Percentiles rank a stretch among this genome's conserved stretches.
These are phyloP conservation scores for Noctua pronuba DNA, from an alignment of 2,888 invertebrate genomes.

Conservation along the genomic window DNA sequence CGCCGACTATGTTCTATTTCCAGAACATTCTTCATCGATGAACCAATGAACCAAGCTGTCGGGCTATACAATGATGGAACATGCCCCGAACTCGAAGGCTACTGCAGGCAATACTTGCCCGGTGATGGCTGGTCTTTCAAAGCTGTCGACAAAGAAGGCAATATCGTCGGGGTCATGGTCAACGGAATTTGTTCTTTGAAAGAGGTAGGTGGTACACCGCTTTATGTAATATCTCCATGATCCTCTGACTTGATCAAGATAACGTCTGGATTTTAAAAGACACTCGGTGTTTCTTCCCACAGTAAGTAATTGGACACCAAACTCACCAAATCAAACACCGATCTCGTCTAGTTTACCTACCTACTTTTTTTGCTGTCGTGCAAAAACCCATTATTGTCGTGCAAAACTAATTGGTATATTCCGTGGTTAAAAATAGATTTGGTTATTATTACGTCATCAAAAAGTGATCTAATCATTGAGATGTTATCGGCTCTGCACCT, in stretches of 20 bases:
- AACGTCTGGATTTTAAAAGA: not conserved
- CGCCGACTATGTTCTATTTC: conserved; percentile 55
- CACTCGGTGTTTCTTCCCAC: not conserved
- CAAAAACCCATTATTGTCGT: not conserved
- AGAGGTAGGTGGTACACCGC: conserved; percentile 72
- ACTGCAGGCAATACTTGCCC: conserved; percentile 89
- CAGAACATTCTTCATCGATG: conserved; percentile 91
- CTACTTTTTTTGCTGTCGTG: too few relatives aligned
- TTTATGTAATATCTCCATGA: not conserved
- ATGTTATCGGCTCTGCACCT: not conserved
- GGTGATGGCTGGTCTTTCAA: conserved; percentile 91
- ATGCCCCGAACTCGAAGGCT: conserved; percentile 91
- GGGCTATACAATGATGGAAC: conserved; percentile 83
- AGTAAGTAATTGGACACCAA: not conserved
- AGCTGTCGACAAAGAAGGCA: conserved; percentile 90
- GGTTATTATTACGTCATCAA: not conserved
- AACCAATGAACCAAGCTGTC: conserved; percentile 91
- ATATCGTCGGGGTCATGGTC: conserved; percentile 90
- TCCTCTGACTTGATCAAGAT: not conserved
- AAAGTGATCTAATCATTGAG: not conserved
- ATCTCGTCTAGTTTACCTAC: not conserved
- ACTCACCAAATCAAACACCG: not conserved
- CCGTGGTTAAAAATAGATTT: not conserved
- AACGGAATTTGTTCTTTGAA: conserved; percentile 84
- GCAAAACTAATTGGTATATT: not conserved